These are phyloP conservation scores for Boloria selene DNA, from an alignment of 2,888 invertebrate species.

Conservation along the genomic window DNA sequence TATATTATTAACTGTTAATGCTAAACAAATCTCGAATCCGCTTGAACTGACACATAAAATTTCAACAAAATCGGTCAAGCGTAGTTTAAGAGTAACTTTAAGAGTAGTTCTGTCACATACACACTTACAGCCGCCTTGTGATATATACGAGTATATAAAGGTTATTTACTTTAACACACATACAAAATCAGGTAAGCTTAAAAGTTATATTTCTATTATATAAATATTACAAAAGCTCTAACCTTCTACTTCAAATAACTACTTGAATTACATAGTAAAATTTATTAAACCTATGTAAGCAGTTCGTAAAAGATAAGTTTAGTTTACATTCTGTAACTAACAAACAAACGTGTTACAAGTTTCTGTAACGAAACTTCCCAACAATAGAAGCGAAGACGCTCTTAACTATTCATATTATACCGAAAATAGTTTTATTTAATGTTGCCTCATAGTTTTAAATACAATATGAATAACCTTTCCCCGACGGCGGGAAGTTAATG, in stretches of 20 bases:
- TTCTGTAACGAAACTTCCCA: constrained; percentile 23
- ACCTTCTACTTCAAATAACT: not conserved
- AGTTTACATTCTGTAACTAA: constrained; percentile 26
- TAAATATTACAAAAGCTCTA: not conserved
- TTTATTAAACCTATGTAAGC: constrained; percentile 12
- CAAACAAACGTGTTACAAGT: constrained; percentile 35
- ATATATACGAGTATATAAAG: too few relatives aligned
- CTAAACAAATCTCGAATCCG: too few relatives aligned
- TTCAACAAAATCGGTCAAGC: too few relatives aligned
- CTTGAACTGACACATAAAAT: too few relatives aligned
- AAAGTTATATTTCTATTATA: not conserved
- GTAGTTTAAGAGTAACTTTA: too few relatives aligned
- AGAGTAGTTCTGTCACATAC: too few relatives aligned
- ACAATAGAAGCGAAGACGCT: constrained; percentile 31
- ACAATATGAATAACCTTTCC: constrained; percentile 8
- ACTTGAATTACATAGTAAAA: not conserved
- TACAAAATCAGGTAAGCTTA: too few relatives aligned
- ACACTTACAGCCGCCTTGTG: too few relatives aligned
- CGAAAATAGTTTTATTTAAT: constrained; percentile 23
- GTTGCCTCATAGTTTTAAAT: not conserved
- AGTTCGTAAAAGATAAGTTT: constrained; percentile 24
- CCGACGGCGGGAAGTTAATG: not conserved
- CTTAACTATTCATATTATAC: constrained; percentile 36
- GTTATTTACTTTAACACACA: too few relatives aligned
- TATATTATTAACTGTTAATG: too few relatives aligned